Evolutionary conservation across 2,888 invertebrate species (phyloP).

Genomic region (Latheticus oryzae): DNA sequence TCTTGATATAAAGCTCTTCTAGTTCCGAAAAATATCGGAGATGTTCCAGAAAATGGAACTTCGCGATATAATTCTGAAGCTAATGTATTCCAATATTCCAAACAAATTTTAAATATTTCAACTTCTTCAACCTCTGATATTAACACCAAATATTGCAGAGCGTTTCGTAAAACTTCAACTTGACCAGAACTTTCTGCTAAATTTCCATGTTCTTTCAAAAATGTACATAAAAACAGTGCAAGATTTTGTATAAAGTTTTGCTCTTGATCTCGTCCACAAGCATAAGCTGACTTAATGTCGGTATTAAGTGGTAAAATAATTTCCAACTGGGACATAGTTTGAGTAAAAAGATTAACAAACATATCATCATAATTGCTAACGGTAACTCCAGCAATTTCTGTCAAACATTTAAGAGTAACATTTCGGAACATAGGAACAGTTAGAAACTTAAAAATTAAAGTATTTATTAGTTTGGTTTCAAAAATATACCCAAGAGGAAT

Average conservation of each 20-base stretch:
- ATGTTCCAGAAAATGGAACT: conserved; percentile 64
- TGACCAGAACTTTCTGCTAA: conserved; percentile 86
- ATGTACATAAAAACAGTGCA: conserved; percentile 96
- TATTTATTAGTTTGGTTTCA: conserved; percentile 96
- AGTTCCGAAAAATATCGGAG: conserved; percentile 56
- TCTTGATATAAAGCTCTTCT: conserved; percentile 79
- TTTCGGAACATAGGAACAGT: conserved; percentile 91
- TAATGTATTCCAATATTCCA: conserved; percentile 98
- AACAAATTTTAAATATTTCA: conserved; percentile 99
- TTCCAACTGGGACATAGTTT: conserved; percentile 93
- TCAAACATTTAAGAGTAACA: conserved; percentile 97
- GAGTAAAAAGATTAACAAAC: conserved; percentile 89
- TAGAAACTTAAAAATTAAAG: conserved; percentile 95
- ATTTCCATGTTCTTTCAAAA: conserved; percentile 93
- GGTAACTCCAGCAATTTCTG: conserved; percentile 95
- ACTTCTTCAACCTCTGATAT: conserved; percentile 99
- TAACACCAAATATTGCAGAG: conserved; percentile 86
- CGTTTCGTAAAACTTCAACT: conserved; percentile 79
- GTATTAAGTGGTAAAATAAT: conserved; percentile 91
- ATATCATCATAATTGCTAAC: conserved; percentile 92
- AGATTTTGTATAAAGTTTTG: conserved; percentile 99
- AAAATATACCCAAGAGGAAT: conserved; percentile 99
- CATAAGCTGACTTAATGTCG: conserved; percentile 94
- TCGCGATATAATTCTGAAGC: conserved; percentile 93
- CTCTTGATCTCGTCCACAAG: conserved; percentile 93